Evolutionary conservation across 2,888 invertebrate species (phyloP).

Genomic region (Nemapogon koenigi): DNA sequence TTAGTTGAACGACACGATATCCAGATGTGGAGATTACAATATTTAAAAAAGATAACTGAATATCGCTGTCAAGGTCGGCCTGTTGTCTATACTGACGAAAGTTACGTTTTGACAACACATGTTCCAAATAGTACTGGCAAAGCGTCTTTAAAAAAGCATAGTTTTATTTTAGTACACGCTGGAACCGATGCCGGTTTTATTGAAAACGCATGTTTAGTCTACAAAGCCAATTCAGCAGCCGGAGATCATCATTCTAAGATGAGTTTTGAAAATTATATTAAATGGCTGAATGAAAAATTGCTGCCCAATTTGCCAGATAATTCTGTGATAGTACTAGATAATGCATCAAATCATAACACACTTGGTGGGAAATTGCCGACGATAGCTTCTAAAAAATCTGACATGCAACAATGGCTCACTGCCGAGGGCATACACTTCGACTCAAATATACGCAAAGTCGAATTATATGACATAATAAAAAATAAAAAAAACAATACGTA

Average conservation of each 20-base stretch:
- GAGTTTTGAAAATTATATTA: neutral
- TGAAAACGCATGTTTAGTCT: constrained; percentile 5
- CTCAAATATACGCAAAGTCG: constrained; percentile 2
- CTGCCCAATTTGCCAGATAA: constrained; percentile 11
- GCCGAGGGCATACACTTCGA: constrained; percentile 7
- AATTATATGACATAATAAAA: constrained; percentile 7
- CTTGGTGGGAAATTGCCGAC: constrained; percentile 3
- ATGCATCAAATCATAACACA: constrained; percentile 9
- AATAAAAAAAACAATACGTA: constrained; percentile 7
- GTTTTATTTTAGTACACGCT: constrained; percentile 13
- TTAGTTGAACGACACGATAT: constrained; percentile 18
- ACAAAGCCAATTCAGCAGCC: neutral
- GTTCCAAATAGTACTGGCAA: constrained; percentile 10
- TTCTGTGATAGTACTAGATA: constrained; percentile 10
- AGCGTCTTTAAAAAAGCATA: too few relatives aligned
- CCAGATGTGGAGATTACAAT: constrained; percentile 16
- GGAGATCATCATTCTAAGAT: neutral
- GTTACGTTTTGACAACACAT: constrained; percentile 15
- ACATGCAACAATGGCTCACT: constrained; percentile 9
- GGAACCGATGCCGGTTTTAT: constrained; percentile 13
- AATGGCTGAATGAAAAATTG: neutral
- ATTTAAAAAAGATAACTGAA: constrained; percentile 15
- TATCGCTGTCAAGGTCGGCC: constrained; percentile 14
- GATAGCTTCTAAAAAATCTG: constrained; percentile 2
- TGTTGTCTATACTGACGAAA: constrained; percentile 17